phyloP scores from a whole-genome alignment of 2,888 invertebrate genomes.

The Tipula lateralis region DNA sequence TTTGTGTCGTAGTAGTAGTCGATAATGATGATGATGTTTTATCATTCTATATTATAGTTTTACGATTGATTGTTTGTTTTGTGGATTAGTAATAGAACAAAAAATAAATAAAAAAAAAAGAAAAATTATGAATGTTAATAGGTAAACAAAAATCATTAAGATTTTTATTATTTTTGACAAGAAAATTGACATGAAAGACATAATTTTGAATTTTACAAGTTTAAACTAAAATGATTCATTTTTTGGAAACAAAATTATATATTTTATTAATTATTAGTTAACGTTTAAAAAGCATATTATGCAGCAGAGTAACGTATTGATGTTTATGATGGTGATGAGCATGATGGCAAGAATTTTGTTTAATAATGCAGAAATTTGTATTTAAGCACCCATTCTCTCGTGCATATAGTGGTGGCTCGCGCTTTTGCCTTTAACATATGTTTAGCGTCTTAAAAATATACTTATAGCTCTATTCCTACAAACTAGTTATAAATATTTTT shows the following conservation, averaged over 20 bases:
- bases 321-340: not conserved
- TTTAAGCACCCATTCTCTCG: not conserved
- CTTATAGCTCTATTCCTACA: too few species aligned
- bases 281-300: not conserved
- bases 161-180: not conserved
- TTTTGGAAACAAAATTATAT: not conserved
- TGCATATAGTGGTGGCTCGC: not conserved
- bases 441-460: not conserved
- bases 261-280: not conserved
- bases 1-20: not conserved
- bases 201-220: not conserved
- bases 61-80: not conserved
- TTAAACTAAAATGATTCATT: not conserved
- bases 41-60: slow-evolving; percentile 9
- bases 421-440: not conserved
- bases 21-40: slow-evolving; percentile 32
- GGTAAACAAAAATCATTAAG: not conserved
- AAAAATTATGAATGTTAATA: not conserved
- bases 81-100: slow-evolving; percentile 24
- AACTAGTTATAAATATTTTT: too few species aligned
- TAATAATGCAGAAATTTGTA: not conserved
- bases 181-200: not conserved
- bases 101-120: not conserved
- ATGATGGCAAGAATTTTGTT: not conserved
- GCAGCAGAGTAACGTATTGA: not conserved